These are phyloP conservation scores for Catamblyrhynchus diadema DNA, from an alignment of 2,797 vertebrate species.

Conservation along the genomic window DNA sequence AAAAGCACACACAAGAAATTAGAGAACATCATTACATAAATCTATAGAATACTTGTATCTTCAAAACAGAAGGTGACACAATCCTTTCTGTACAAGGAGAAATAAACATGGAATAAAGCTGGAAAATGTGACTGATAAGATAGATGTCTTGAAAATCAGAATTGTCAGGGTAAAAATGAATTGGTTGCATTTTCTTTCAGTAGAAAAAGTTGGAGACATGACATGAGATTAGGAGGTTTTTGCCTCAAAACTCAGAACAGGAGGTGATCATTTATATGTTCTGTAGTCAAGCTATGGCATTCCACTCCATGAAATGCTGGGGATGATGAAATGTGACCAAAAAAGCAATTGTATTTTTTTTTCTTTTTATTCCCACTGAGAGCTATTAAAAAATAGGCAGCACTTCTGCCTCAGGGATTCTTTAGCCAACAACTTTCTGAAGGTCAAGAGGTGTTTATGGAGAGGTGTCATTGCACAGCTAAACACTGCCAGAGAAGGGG, in stretches of 20 bases:
- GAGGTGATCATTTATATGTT: neutral
- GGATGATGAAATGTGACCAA: neutral
- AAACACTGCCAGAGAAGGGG: neutral
- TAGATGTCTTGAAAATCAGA: neutral
- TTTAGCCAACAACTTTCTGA: neutral
- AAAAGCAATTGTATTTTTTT: neutral
- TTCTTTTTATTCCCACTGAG: neutral
- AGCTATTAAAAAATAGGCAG: neutral
- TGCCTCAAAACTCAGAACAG: neutral
- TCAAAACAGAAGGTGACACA: neutral
- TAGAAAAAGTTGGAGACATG: neutral
- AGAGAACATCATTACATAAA: neutral
- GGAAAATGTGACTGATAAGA: neutral
- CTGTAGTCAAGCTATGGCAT: neutral
- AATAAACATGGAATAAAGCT: neutral
- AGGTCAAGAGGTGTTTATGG: neutral
- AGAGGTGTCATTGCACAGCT: neutral
- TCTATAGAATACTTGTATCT: neutral
- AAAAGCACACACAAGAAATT: neutral
- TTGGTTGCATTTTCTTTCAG: neutral
- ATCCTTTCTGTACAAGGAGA: neutral
- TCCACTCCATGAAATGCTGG: neutral
- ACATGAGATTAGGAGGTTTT: neutral
- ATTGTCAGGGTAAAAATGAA: neutral
- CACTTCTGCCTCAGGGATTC: neutral